Evolutionary conservation across 2,888 invertebrate species (phyloP), one percentile per base, ranked within the genome.

Genomic region (Caenorhabditis macrosperma): DNA sequence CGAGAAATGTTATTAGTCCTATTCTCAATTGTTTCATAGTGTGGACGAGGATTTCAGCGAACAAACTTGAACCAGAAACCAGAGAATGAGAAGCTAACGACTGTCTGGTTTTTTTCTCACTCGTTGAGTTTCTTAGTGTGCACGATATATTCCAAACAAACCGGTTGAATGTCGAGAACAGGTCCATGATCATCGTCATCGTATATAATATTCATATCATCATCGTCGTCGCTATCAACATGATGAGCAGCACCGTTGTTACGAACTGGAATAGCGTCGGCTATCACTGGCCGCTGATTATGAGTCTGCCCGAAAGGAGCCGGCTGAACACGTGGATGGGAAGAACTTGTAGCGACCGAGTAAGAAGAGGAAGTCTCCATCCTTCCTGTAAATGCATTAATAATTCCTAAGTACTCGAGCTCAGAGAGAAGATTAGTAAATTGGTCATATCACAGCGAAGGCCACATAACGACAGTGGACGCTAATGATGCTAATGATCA

Each of bases 141-240:
- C n/a, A n/a, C n/a, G n/a, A n/a, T n/a, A 15, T 50, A 9, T 15
- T 20, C 17, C 44, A 22, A 24, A n/a, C 17, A 30, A 6, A 24
- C 44, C 10, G 44, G 6, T 26, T 48, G 48, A 10, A 24, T 10
- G 5, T 48, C 48, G 1, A 46, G 1, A 2, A 20, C 12, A 1
- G 26, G 26, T n/a, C 9, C 17, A 2, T 28, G 52, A 10, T 63
- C 74, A 17, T 59, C 55, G 48, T 69, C 74, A 33, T 77, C 72
- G 20, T 63, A 66, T 10, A 24, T 38, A 15, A 57, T 44, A 9
- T 33, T 17, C 60, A 52, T 41, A n/a, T 68, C 79, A 35, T 79
- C 79, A 17, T 78, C 74, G 15, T 61, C 69, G 17, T 78, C 78
- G 38, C 57, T 69, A 20, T 54, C 71, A n/a, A 55, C 30, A 7